Conservation (phyloP, 2,888 invertebrate genomes). For the Coelinius sp. region DNA sequence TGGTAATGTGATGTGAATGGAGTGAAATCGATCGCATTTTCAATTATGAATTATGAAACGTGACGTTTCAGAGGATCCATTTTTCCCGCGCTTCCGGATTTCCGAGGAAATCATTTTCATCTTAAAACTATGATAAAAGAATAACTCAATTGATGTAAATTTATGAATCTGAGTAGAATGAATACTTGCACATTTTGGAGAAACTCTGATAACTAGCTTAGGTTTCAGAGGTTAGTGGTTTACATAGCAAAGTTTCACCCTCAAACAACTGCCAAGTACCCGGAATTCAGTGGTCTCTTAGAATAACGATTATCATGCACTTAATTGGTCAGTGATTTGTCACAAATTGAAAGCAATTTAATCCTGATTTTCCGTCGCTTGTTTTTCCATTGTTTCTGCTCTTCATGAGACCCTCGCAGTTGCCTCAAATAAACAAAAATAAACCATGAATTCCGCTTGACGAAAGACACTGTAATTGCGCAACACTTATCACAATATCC, state of each 20-base stretch:
- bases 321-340: constrained; percentile 6
- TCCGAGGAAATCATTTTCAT: not conserved
- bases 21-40: too few species aligned
- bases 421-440: not conserved
- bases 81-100: not conserved
- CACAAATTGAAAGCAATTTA: constrained; percentile 7
- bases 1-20: too few species aligned
- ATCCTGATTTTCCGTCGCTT: not conserved
- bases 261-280: constrained; percentile 16
- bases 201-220: not conserved
- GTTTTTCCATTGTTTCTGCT: not conserved
- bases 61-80: too few species aligned
- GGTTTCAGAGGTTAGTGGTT: not conserved
- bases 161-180: not conserved
- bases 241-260: constrained; percentile 13
- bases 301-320: constrained; percentile 13
- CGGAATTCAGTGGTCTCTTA: constrained; percentile 10
- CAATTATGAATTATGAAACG: too few species aligned
- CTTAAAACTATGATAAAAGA: too few species aligned
- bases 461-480: not conserved
- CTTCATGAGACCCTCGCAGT: not conserved
- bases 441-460: not conserved
- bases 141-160: not conserved
- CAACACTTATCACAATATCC: constrained; percentile 10
- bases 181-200: not conserved